Base-by-base conservation (phyloP, 2,797 vertebrate species). In the Amblyopsis hoosieri region DNA sequence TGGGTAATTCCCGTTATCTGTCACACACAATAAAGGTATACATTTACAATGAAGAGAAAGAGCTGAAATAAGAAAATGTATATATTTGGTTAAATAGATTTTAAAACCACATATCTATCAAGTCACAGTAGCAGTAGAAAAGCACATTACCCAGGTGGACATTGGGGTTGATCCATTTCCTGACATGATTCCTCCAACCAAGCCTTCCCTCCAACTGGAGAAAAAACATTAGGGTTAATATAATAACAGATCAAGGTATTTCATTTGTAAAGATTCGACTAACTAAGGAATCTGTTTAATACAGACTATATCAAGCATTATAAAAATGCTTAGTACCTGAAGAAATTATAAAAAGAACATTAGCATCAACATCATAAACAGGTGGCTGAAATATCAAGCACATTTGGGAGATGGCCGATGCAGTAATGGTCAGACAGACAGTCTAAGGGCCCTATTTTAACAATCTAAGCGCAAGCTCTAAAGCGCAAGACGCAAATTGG, bases 81-180 rank as follows among this genome's bases (percentile, higher is more conserved):
- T n/a, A 37, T 15, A 55, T 55, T 15, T 58, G 8, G 3, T 11
- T 4, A 14, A 1, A 7, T 55, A 42, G 7, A 12, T 15, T 29
- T 29, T 6, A 37, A 67, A 64, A 60, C 8, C n/a, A 52, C 15
- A 60, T 14, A 19, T 2, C 55, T 65, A 31, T 64, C 51, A 62
- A 45, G 37, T 53, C 45, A 31, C 5, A 72, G 12, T 15, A 64
- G 37, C 19, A 45, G 46, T 68, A 74, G 57, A 46, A 13, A 31
- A 62, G 48, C n/a, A 3, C 3, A 45, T 96, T 94, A 99, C 97
- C 96, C 94, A 82, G 87, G 45, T 1, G 97, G 97, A 90, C 97
- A 99, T 64, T 93, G 86, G 12, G 87, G 80, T 64, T 87, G 81
- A 60, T 84, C 75, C 67, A 92, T 79, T 54, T 87, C 88, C 37